Base-by-base conservation (phyloP, 1,140 invertebrate species). In the Calephelis nemesis region DNA sequence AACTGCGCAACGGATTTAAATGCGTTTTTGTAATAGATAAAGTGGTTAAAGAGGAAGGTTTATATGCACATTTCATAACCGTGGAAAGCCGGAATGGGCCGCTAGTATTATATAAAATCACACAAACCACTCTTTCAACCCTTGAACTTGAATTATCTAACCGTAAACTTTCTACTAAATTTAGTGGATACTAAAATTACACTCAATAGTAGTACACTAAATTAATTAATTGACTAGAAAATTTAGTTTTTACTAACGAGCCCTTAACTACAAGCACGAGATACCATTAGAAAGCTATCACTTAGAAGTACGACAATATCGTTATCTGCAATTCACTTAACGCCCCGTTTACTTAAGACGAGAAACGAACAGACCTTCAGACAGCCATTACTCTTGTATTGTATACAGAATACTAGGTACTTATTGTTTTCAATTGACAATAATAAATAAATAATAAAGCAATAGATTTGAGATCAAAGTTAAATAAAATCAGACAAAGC, bases 341-440 rank as follows among this genome's bases (percentile, higher is more conserved):
- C 30, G 69, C 49, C 66, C 65, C 67, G 67, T 67, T 67, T 71
- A 50, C 65, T 62, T 40, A 64, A 69, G 68, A 65, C 63, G 10
- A 65, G 52, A 30, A 12, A 52, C 15, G 63, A 62, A 65, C n/a
- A 10, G 54, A 47, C 19, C 68, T 13, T 50, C 60, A 45, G 47
- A 60, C 47, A n/a, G 13, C 63, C 19, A 65, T 42, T 30, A 8
- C 30, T 58, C n/a, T 48, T 7, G 9, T 49, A 47, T 58, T 67
- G 50, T 48, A 40, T 67, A 19, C 7, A 7, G 42, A 45, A 9
- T 9, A 45, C 8, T 45, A n/a, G n/a, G n/a, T n/a, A 7, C 42
- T 45, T 45, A 58, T 11, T 54, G n/a, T 13, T 30, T 54, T 54
- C 50, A 54, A 8, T 54, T 54, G 12, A 15, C 13, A 54, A n/a